Percentiles rank a stretch among this genome's conserved stretches.
These are phyloP conservation scores for Festucalex cinctus DNA, from an alignment of 2,113 vertebrate species.

Conservation along the genomic window DNA sequence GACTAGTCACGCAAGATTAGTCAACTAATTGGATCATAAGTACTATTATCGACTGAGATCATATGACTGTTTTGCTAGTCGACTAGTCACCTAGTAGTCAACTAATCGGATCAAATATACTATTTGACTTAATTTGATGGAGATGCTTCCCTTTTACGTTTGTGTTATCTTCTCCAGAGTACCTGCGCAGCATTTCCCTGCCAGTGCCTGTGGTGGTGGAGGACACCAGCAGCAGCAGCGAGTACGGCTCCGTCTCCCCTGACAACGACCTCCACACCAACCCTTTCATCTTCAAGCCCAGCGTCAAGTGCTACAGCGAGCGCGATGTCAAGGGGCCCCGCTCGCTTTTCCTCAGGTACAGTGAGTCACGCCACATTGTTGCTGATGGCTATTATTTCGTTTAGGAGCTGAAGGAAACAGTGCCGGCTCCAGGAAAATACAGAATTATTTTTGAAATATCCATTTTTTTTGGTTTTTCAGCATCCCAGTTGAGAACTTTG, in stretches of 20 bases:
- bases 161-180: constrained; percentile 72
- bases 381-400: background rate
- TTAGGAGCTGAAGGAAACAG: background rate
- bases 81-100: no score
- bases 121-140: no score
- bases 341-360: constrained; percentile 88
- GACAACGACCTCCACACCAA: constrained; percentile 92
- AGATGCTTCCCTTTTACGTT: background rate
- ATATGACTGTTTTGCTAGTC: no score
- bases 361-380: background rate
- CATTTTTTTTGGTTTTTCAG: constrained; percentile 56
- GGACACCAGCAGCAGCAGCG: constrained; percentile 95
- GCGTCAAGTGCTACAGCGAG: constrained; percentile 91
- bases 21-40: no score
- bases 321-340: constrained; percentile 84
- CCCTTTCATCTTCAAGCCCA: constrained; percentile 91
- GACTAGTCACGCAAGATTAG: no score
- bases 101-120: no score
- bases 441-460: background rate
- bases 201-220: constrained; percentile 95
- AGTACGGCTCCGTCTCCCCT: constrained; percentile 95
- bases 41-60: no score
- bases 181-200: constrained; percentile 92
- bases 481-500: constrained; percentile 97
- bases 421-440: background rate